Evolutionary conservation across 2,113 vertebrate species (phyloP), one percentile per base, ranked within the genome.

Genomic region (Takifugu bimaculatus): DNA sequence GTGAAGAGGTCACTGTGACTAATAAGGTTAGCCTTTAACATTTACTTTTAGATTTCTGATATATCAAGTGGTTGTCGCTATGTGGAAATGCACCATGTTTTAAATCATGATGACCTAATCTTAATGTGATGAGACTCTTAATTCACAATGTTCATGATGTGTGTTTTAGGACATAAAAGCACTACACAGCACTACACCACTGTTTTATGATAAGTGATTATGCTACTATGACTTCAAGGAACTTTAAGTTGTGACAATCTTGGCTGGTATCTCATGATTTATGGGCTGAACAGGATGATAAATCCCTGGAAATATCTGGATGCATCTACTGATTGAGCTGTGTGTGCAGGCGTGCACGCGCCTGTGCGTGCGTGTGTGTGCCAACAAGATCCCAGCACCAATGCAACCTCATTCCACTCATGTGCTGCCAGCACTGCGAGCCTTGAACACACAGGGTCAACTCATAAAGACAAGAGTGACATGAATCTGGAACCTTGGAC

Each of bases 361-460:
- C 54, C 27, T 51, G 60, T 65, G 56, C 53, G 15, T 47, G 50
- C 63, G 50, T 45, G 65, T n/a, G 54, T 47, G 64, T 7, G 66
- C 5, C 50, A 60, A 59, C 69, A 43, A 65, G 32, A 70, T 72
- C 73, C 50, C 58, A 81, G 78, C 82, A 72, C 79, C 82, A 72
- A 75, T 61, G 76, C 73, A 57, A 65, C 59, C 63, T 57, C 7
- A 28, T 50, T 53, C 73, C 55, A 84, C 72, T 85, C 71, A 84
- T 80, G 82, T 72, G 69, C 70, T 85, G 79, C 77, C 79, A 88
- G 77, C 57, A 57, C 74, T 63, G 57, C 52, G 51, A 62, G 56
- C 66, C 77, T 81, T 84, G 81, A 75, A 84, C 77, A 91, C 88
- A 90, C 85, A 88, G 78, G 82, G 75, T 87, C 78, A 55, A 60